A percentile compares a stretch with the other conserved stretches of the same genome.
Conservation (phyloP, 2,797 vertebrate species). For the Masticophis lateralis region DNA sequence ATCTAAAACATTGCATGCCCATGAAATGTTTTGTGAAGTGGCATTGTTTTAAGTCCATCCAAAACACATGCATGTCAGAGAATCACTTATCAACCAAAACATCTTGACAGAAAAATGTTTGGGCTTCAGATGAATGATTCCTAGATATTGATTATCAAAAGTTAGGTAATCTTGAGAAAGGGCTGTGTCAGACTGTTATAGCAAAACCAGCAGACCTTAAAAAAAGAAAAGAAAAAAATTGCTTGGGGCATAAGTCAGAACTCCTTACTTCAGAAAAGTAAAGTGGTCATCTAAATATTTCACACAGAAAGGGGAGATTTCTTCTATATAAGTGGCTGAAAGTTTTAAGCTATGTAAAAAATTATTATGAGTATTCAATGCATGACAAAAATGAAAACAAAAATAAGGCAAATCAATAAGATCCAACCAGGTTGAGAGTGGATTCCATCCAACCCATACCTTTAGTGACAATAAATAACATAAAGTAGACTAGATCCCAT, state of each 20-base stretch:
- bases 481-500: neutral
- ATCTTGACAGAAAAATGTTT: neutral
- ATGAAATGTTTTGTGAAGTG: neutral
- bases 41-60: neutral
- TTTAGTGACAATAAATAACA: neutral
- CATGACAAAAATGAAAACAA: neutral
- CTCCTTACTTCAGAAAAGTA: neutral
- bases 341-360: neutral
- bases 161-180: neutral
- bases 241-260: neutral
- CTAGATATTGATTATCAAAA: neutral
- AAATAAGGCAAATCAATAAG: neutral
- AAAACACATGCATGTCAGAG: constrained; percentile 9
- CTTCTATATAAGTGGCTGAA: neutral
- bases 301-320: neutral
- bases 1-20: constrained; percentile 24
- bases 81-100: neutral
- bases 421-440: neutral
- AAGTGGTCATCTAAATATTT: neutral
- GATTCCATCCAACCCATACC: neutral
- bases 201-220: neutral
- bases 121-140: neutral
- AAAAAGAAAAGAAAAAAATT: neutral
- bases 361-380: neutral
- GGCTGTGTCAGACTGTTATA: neutral